Evolutionary conservation across 1,140 invertebrate genomes (phyloP), one percentile per base, ranked within the genome.

Genomic region (Anastatus disparis): DNA sequence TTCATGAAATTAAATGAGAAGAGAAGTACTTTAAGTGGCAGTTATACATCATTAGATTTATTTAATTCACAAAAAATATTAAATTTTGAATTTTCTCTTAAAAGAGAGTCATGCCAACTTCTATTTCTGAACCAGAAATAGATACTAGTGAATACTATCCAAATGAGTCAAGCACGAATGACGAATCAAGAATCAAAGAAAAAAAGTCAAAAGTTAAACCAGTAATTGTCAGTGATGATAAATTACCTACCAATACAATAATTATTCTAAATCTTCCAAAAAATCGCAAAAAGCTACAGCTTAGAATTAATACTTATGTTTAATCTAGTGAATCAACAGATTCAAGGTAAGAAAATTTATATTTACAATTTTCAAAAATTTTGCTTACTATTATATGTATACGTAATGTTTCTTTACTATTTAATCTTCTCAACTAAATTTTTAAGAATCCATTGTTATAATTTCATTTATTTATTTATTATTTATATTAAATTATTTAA

Each of bases 291-390:
- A 35, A 63, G 24, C 17, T 29, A 10, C 2, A 26, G 0, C 15
- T 35, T 1, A 53, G 35, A 40, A 2, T 10, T 0, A 27, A 53
- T 1, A 3, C n/a, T 1, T 29, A 17, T 10, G 0, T 27, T 2
- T n/a, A 48, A 17, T 38, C 38, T 48, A 38, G 24, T 35, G 2
- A 17, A 52, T 35, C 22, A 31, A 3, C 22, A 35, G 1, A 2
- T 50, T 29, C 15, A 50, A 50, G 44, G 61, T 63, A 63, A 50
- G 46, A n/a, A n/a, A n/a, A n/a, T n/a, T n/a, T n/a, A n/a, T n/a
- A n/a, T n/a, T n/a, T n/a, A n/a, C n/a, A n/a, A n/a, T n/a, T n/a
- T 26, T 17, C 31, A 9, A 1, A 42, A 13, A 26, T 59, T 40
- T 22, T 24, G 40, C 6, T 55, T 27, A 52, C n/a, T n/a, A n/a